Base-by-base conservation (phyloP, 2,797 vertebrate genomes). In the Zenarchopterus dispar region DNA sequence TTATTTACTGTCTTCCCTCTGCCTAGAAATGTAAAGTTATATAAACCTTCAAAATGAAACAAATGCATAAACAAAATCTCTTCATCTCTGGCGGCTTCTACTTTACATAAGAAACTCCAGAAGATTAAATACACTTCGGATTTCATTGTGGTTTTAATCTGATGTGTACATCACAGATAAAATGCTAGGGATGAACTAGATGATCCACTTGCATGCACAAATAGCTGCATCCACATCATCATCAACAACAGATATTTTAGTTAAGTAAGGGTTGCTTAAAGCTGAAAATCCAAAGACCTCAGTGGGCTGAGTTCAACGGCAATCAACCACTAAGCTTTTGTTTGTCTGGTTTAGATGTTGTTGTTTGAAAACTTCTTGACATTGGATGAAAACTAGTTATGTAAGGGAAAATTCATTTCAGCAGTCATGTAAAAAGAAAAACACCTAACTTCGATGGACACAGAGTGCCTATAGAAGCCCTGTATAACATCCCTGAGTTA, bases 71-170 rank as follows among this genome's bases (percentile, higher is more conserved):
- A 72, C 13, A 10, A 58, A 55, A 47, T 73, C 47, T 60, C 44
- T 62, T 79, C 56, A 68, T 76, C 61, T 80, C 39, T 56, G 44
- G 57, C 65, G 57, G 39, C 57, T 68, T 67, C 11, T 71, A 51
- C 42, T 53, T 71, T 47, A 69, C 41, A 77, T 49, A 56, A 70
- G 19, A 73, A 74, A 68, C 26, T 47, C 55, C 45, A 1, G 64
- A 70, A 57, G 65, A 88, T 81, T 72, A 62, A 15, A 61, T 46
- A 44, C 78, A 69, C 15, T 51, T 69, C 67, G 54, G 64, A 58
- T 81, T 87, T 77, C 56, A 60, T 67, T 75, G 78, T 54, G 43
- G 44, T 68, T 70, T 84, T 83, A 70, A 90, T 89, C 80, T 75
- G 67, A 58, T 67, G 16, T 57, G 59, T 60, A 67, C 44, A 75